These are phyloP conservation scores for Steinernema carpocapsae DNA, from an alignment of 2,888 invertebrate species.

Conservation along the genomic window DNA sequence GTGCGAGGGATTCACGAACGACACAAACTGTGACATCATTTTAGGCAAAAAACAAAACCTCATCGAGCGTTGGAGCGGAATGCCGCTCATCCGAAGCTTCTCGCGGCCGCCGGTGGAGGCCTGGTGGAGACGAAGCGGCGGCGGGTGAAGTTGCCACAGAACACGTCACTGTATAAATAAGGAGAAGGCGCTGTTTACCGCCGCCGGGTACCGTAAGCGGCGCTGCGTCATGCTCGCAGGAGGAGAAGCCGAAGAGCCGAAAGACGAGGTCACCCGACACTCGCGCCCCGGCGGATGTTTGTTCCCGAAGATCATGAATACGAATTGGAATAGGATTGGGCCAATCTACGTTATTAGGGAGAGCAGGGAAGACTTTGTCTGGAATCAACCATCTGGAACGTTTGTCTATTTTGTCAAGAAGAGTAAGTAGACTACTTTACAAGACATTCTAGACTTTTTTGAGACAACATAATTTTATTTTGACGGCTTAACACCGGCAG, in stretches of 20 bases:
- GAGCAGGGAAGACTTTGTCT: too few relatives aligned
- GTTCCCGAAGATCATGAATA: slow-evolving; percentile 1
- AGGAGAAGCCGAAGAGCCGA: neutral
- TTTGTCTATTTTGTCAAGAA: too few relatives aligned
- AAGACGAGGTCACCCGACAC: slow-evolving; percentile 17
- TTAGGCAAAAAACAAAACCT: slow-evolving; percentile 15
- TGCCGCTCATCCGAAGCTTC: neutral
- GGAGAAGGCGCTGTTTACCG: neutral
- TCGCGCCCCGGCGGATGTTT: slow-evolving; percentile 19
- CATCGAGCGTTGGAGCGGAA: slow-evolving; percentile 24
- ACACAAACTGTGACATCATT: slow-evolving; percentile 21
- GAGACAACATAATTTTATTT: too few relatives aligned
- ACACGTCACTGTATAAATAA: slow-evolving; percentile 28
- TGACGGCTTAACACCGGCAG: too few relatives aligned
- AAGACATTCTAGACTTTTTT: too few relatives aligned
- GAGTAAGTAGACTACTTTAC: too few relatives aligned
- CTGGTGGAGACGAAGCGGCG: slow-evolving; percentile 7
- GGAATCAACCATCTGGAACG: too few relatives aligned
- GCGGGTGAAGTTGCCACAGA: neutral
- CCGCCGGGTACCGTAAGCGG: neutral
- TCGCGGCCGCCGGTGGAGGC: neutral
- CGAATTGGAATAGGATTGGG: neutral
- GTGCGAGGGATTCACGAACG: too few relatives aligned
- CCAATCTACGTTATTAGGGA: neutral
- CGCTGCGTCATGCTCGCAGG: neutral